Conservation (phyloP, 2,113 vertebrate species). For the Chaetodon trifascialis region DNA sequence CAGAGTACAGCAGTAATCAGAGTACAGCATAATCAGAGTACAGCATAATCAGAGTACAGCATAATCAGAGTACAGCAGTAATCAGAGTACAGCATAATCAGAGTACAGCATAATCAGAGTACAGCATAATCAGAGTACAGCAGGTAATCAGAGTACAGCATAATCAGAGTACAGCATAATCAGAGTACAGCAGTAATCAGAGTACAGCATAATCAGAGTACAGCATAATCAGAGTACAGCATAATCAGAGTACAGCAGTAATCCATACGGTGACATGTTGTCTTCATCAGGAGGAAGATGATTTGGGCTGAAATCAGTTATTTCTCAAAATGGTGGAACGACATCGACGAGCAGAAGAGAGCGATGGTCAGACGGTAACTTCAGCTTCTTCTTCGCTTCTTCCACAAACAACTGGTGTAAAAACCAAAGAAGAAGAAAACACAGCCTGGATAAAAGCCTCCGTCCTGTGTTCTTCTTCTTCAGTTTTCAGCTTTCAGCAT, state of each 20-base stretch:
- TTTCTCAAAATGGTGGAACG: slow-evolving; percentile 94
- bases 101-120: slow-evolving; percentile 64
- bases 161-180: slow-evolving; percentile 68
- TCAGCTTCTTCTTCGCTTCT: no score
- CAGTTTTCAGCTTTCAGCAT: no score
- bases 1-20: slow-evolving; percentile 70
- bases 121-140: slow-evolving; percentile 69
- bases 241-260: not conserved
- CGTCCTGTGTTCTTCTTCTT: no score
- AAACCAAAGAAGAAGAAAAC: no score
- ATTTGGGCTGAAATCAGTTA: slow-evolving; percentile 95
- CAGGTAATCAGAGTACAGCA: slow-evolving; percentile 30
- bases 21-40: no score
- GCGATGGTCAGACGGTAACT: slow-evolving; percentile 88
- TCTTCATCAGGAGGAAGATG: slow-evolving; percentile 86
- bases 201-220: slow-evolving; percentile 57
- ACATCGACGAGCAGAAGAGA: slow-evolving; percentile 89
- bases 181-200: slow-evolving; percentile 60
- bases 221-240: slow-evolving; percentile 50
- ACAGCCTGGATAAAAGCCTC: no score
- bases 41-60: no score
- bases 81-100: no score
- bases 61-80: not conserved
- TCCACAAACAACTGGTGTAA: no score
- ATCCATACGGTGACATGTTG: not conserved